A percentile compares a stretch with the other conserved stretches of the same genome.
phyloP scores from a whole-genome alignment of 2,888 invertebrate species.

The Drosophila kokeensis region DNA sequence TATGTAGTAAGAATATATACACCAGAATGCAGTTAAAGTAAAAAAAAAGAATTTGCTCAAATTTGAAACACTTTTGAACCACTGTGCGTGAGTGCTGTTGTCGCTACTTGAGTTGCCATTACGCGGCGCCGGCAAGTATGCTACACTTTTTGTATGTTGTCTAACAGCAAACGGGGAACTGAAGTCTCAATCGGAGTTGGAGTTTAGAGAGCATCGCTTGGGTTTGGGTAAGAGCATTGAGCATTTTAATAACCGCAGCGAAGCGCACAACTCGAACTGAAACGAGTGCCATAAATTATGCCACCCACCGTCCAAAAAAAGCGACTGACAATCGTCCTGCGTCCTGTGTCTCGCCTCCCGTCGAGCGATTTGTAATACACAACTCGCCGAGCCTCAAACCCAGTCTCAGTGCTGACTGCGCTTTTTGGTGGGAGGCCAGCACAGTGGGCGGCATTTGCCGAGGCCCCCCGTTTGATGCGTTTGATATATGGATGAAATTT shows the following conservation, averaged over 20 bases:
- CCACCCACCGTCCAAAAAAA: constrained; percentile 69
- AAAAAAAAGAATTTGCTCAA: not conserved
- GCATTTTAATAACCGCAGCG: constrained; percentile 77
- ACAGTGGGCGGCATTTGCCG: constrained; percentile 35
- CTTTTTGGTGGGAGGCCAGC: constrained; percentile 67
- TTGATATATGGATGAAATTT: constrained; percentile 74
- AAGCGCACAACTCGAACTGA: constrained; percentile 46
- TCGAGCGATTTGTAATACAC: constrained; percentile 83
- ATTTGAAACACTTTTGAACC: not conserved
- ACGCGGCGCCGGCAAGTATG: constrained; percentile 70
- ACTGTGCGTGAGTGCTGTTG: constrained; percentile 46
- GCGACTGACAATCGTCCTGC: constrained; percentile 58
- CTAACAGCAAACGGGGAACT: constrained; percentile 49
- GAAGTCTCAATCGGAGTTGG: constrained; percentile 29
- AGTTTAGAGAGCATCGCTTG: constrained; percentile 16
- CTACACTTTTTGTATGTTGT: constrained; percentile 71
- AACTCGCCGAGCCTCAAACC: constrained; percentile 40
- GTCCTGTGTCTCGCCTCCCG: constrained; percentile 34
- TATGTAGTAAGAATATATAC: not conserved
- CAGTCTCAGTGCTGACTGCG: constrained; percentile 63
- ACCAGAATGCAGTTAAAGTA: not conserved
- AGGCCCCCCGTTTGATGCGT: constrained; percentile 50
- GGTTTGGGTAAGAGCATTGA: constrained; percentile 77
- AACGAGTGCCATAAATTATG: constrained; percentile 76
- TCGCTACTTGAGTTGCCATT: constrained; percentile 75